Conservation (phyloP, 2,797 vertebrate species). For the Huso huso region DNA sequence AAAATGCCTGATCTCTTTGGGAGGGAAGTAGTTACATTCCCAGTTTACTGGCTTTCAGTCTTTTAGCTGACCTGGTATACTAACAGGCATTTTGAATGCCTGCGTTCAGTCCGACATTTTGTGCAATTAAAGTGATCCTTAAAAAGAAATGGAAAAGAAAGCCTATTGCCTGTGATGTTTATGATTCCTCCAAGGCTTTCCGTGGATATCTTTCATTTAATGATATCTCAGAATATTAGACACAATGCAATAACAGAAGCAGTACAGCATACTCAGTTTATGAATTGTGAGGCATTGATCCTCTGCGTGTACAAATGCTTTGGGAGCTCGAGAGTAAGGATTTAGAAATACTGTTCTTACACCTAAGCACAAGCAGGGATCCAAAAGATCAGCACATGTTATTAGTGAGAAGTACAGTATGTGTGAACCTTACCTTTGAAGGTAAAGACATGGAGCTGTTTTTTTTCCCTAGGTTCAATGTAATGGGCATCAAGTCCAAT, state of each 20-base stretch:
- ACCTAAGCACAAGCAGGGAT: conserved; percentile 17
- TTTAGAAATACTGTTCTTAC: conserved; percentile 29
- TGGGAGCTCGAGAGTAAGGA: no score
- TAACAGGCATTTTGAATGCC: background rate
- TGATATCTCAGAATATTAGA: background rate
- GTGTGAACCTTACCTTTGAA: no score
- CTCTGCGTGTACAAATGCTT: no score
- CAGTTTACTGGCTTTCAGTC: conserved; percentile 6
- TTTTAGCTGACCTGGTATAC: background rate
- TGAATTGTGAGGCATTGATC: background rate
- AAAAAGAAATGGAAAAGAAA: background rate
- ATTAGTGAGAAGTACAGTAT: no score
- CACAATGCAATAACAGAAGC: background rate
- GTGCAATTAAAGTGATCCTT: background rate
- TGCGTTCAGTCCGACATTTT: background rate
- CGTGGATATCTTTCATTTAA: background rate
- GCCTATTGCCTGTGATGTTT: background rate
- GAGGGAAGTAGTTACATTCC: conserved; percentile 6
- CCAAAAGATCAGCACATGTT: no score
- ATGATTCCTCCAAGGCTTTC: background rate
- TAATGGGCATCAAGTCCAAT: no score
- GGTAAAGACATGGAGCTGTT: no score
- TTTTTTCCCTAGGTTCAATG: no score
- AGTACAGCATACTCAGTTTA: background rate
- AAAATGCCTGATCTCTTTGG: conserved; percentile 9